Conservation (phyloP, 2,888 invertebrate genomes). For the Cabera pusaria region DNA sequence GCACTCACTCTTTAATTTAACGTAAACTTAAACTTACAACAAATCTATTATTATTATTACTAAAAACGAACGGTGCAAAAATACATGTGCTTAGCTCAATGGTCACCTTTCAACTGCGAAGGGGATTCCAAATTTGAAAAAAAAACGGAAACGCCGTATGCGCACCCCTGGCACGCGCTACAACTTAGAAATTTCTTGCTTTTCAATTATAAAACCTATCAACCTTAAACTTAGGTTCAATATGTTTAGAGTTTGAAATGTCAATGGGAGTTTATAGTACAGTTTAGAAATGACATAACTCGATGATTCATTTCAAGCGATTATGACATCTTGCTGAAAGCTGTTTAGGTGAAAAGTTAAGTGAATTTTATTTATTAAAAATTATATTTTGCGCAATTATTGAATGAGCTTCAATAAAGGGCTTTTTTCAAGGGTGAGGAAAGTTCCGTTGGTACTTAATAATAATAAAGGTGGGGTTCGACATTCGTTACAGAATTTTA, state of each 20-base stretch:
- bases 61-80: conserved; percentile 18
- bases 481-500: too few relatives aligned
- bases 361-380: conserved; percentile 8
- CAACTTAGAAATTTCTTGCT: conserved; percentile 26
- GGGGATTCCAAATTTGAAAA: conserved; percentile 57
- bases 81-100: conserved; percentile 47
- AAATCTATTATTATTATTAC: conserved; percentile 11
- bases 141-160: conserved; percentile 67
- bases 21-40: background rate
- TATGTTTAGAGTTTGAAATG: conserved; percentile 1
- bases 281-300: conserved; percentile 10
- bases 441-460: conserved; percentile 25
- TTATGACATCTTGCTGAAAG: conserved; percentile 12
- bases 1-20: background rate
- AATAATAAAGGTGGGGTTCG: conserved; percentile 2
- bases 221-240: background rate
- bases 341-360: conserved; percentile 16
- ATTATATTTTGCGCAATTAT: conserved; percentile 41
- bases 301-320: background rate
- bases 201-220: conserved; percentile 6
- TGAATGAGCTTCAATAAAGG: conserved; percentile 48
- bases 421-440: conserved; percentile 32
- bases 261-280: conserved; percentile 4
- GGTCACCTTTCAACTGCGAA: conserved; percentile 67
- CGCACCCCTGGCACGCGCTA: conserved; percentile 79